phyloP scores from a whole-genome alignment of 2,888 invertebrate genomes.

The Acanthococcus lagerstroemiae region DNA sequence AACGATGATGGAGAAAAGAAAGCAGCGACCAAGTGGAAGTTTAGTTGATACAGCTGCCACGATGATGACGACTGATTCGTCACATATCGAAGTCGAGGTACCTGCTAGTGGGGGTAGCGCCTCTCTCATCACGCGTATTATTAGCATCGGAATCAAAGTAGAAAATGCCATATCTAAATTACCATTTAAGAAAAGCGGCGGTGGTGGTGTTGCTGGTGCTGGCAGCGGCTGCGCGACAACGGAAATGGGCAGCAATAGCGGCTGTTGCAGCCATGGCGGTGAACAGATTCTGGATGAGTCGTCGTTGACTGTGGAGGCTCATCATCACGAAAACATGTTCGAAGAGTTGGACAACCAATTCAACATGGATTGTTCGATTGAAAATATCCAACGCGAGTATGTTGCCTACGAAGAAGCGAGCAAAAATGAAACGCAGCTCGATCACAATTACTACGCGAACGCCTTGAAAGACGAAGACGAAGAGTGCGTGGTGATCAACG shows the following conservation, averaged over 20 bases:
- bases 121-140: constrained; percentile 5
- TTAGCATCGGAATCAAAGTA: background rate
- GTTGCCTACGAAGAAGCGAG: constrained; percentile 17
- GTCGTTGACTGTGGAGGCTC: background rate
- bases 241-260: background rate
- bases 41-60: constrained; percentile 13
- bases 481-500: constrained; percentile 6
- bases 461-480: constrained; percentile 21
- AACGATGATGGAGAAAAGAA: constrained; percentile 35
- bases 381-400: constrained; percentile 9
- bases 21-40: constrained; percentile 33
- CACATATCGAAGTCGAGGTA: background rate
- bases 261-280: background rate
- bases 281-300: background rate
- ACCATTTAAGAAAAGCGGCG: background rate
- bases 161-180: constrained; percentile 18
- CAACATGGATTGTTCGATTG: constrained; percentile 8
- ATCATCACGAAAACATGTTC: constrained; percentile 28
- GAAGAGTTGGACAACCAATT: constrained; percentile 24
- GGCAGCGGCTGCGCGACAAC: background rate
- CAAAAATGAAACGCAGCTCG: constrained; percentile 16
- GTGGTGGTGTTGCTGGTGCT: background rate
- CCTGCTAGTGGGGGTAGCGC: background rate
- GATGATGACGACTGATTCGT: background rate
- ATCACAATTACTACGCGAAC: constrained; percentile 21